Evolutionary conservation across 2,888 invertebrate genomes (phyloP), one percentile per base, ranked within the genome.

Genomic region (Calameuta pallipes): DNA sequence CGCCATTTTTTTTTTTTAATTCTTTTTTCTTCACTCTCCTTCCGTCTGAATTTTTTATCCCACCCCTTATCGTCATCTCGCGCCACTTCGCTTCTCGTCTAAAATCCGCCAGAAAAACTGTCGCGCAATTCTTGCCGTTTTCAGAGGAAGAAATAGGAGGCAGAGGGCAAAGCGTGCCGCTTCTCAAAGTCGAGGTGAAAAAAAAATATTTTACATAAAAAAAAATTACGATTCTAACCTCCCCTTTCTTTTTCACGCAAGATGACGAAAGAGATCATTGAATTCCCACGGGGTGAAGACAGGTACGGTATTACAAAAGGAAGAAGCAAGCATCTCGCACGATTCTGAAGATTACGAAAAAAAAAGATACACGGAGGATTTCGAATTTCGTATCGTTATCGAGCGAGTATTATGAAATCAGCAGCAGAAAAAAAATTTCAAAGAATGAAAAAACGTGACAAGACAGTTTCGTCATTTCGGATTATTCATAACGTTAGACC

Each of bases 141-240:
- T 6, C 41, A 15, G 41, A 41, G 73, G 78, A 78, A 34, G 68
- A 69, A 70, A 34, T 36, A 31, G 77, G 30, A n/a, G 23, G 68
- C 12, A 15, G 69, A 56, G 75, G 3, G 73, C 37, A 41, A 41
- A 41, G 41, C 15, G 41, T 41, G 0, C 6, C 6, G 15, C 41
- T 15, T 41, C 41, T 41, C 41, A 41, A 23, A 41, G 41, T 6
- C 23, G 4, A 23, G 4, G 23, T 6, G 23, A 23, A 41, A 4
- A 41, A 11, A 11, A 15, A 1, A 1, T 41, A 1, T 41, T 41
- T 41, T 41, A 41, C 41, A 6, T 37, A 23, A 41, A 41, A 37
- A 37, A 15, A 41, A 36, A 12, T 36, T 41, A 15, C 23, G 41
- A 0, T 6, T 41, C 36, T 2, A 3, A 3, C 12, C 41, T 6